Conservation (phyloP, 2,888 invertebrate species). For the Vesta saturnalis region DNA sequence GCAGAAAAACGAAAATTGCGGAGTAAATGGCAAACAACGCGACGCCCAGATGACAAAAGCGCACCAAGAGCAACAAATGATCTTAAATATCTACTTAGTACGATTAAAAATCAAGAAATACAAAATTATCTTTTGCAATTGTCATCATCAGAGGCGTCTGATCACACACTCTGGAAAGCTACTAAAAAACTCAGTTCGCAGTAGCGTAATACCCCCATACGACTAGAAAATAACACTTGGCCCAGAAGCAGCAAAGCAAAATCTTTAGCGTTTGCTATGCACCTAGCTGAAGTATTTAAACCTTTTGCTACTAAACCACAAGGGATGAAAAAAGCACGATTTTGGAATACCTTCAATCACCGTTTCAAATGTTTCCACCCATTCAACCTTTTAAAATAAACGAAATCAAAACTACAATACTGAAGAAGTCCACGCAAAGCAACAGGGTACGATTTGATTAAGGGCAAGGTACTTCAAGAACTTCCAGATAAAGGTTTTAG, state of each 20-base stretch:
- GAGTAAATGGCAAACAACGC: not conserved
- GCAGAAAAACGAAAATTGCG: not conserved
- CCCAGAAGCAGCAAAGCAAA: not conserved
- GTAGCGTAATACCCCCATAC: constrained; percentile 15
- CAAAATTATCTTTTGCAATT: constrained; percentile 15
- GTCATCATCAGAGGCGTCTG: not conserved
- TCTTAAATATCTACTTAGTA: not conserved
- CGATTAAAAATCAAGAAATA: constrained; percentile 22
- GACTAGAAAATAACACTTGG: not conserved
- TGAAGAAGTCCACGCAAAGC: not conserved
- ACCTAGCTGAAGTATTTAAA: not conserved
- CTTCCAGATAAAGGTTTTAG: not conserved
- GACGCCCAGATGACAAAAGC: not conserved
- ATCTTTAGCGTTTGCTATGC: not conserved
- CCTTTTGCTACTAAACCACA: not conserved
- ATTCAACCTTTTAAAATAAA: not conserved
- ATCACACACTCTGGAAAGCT: constrained; percentile 27
- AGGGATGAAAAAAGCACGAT: no score
- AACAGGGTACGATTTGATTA: not conserved
- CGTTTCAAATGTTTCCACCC: not conserved
- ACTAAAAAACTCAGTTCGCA: constrained; percentile 3
- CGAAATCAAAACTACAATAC: not conserved
- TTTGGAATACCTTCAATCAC: no score
- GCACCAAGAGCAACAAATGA: not conserved
- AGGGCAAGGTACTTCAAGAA: not conserved